Evolutionary conservation across 2,888 invertebrate species (phyloP), one percentile per base, ranked within the genome.

Genomic region (Ametastegia equiseti): DNA sequence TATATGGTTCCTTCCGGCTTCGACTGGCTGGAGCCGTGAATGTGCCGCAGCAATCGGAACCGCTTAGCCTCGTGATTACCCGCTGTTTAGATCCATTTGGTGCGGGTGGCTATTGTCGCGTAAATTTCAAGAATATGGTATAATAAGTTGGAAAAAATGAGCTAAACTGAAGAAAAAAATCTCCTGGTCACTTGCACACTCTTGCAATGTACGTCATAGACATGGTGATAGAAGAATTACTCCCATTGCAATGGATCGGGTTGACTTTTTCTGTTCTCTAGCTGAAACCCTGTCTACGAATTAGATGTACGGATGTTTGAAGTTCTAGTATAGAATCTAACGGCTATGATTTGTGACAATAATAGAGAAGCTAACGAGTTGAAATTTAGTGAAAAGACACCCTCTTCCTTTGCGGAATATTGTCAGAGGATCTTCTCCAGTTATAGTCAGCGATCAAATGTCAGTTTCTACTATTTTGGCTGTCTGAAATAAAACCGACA

Each of bases 351-450:
- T 78, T 36, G 5, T 19, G 11, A 27, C 27, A 42, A 60, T 78
- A 89, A 89, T 88, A 86, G 87, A 57, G 78, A 78, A 83, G 88
- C 88, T 89, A 88, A 89, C 89, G 90, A 90, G 89, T 89, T 89
- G 85, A 86, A 83, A 87, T 86, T 86, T 86, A 85, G 81, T 78
- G 63, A 78, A 78, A 78, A 78, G 60, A 78, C 27, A 42, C 75
- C 78, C 78, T 36, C 30, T n/a, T 75, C 19, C 36, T 23, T 33
- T 19, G 33, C 47, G 4, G 36, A 33, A 4, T 7, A 30, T 19
- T 15, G 71, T 11, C 5, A 30, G 39, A 36, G 60, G 23, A 78
- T 78, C 78, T 78, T 57, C 54, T 33, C 54, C 15, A 39, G 15
- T 11, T 19, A 15, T 23, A 39, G 15, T 11, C 39, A 15, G 19